Percentiles rank a stretch among this genome's conserved stretches.
phyloP scores from a whole-genome alignment of 1,140 invertebrate genomes.

The Drosophila bipectinata region DNA sequence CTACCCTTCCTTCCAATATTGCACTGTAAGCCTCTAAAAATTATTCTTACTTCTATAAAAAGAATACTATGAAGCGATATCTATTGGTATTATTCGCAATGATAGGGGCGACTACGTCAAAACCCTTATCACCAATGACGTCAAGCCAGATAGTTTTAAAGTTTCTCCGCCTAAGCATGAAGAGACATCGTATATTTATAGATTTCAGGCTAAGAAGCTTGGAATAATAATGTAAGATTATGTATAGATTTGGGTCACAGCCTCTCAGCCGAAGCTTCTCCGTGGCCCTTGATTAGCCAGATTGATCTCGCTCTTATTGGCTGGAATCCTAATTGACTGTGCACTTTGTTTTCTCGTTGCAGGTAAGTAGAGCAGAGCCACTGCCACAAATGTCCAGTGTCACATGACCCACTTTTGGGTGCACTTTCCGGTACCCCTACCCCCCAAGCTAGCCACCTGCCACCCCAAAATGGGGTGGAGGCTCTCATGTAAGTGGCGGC shows the following conservation, averaged over 20 bases:
- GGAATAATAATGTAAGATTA: too few relatives aligned
- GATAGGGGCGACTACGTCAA: background rate
- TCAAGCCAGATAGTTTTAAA: constrained; percentile 3
- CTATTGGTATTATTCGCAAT: background rate
- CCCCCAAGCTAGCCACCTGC: background rate
- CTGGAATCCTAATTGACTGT: constrained; percentile 32
- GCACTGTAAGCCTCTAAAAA: background rate
- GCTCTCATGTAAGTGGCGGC: constrained; percentile 43
- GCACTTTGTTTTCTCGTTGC: constrained; percentile 54
- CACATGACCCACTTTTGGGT: constrained; percentile 69
- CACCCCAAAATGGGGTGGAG: constrained; percentile 2
- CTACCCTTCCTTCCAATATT: background rate
- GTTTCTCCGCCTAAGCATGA: background rate
- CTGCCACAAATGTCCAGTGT: constrained; percentile 62
- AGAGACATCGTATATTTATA: background rate
- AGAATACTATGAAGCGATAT: background rate
- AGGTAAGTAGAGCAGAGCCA: constrained; percentile 71
- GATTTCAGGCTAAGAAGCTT: too few relatives aligned
- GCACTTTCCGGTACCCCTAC: constrained; percentile 20
- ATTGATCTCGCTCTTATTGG: constrained; percentile 8
- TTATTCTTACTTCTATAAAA: constrained; percentile 10
- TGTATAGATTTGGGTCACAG: constrained; percentile 8
- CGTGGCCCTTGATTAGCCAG: background rate
- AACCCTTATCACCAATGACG: constrained; percentile 26
- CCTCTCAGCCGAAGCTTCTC: background rate